Conservation (phyloP, 2,797 vertebrate genomes). For the Ataeniobius toweri region DNA sequence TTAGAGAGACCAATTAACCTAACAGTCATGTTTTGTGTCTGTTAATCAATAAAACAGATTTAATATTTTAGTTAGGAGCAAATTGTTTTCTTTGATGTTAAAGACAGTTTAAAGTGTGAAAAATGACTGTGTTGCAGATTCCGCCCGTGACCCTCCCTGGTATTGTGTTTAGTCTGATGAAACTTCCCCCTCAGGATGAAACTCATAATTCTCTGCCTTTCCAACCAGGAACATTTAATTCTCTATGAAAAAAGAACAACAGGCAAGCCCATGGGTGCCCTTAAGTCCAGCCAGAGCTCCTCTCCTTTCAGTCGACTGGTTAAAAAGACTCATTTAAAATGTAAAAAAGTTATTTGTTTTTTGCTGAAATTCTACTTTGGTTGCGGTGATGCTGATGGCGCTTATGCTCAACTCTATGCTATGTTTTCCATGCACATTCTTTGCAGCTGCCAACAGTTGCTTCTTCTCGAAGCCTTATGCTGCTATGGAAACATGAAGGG, state of each 20-base stretch:
- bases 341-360: constrained; percentile 39
- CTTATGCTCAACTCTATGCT: not conserved
- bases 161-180: constrained; percentile 11
- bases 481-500: constrained; percentile 68
- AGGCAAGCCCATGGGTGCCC: constrained; percentile 21
- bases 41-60: constrained; percentile 6
- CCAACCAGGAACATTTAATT: constrained; percentile 26
- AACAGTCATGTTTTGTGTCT: not conserved
- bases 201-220: constrained; percentile 26
- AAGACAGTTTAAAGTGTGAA: not conserved
- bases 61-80: not conserved
- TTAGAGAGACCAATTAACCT: too few species aligned
- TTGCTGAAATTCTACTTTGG: not conserved
- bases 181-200: constrained; percentile 11
- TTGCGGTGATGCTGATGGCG: not conserved
- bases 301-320: not conserved
- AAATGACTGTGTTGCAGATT: constrained; percentile 23
- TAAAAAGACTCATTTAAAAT: constrained; percentile 48
- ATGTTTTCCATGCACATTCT: constrained; percentile 13
- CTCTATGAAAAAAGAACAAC: constrained; percentile 10
- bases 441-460: constrained; percentile 19
- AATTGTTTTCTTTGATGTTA: constrained; percentile 7
- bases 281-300: not conserved
- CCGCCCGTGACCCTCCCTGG: constrained; percentile 15
- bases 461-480: constrained; percentile 38